Percentiles rank a stretch among this genome's conserved stretches.
phyloP scores from a whole-genome alignment of 2,888 invertebrate species.

The Melipona beecheii region DNA sequence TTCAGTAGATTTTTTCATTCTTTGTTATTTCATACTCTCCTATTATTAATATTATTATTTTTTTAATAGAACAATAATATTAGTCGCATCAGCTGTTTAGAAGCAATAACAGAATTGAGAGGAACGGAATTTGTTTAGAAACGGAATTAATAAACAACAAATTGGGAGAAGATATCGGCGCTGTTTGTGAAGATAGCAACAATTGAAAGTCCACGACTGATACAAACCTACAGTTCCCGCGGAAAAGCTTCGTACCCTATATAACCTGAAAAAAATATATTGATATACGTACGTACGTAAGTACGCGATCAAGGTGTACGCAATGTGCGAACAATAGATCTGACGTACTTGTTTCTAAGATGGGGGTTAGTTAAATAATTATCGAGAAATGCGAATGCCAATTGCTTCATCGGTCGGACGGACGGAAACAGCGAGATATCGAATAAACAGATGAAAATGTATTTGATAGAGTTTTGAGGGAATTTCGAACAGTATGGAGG shows the following conservation, averaged over 20 bases:
- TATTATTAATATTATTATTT: too few species aligned
- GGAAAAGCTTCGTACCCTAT: conserved; percentile 22
- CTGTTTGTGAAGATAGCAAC: conserved; percentile 5
- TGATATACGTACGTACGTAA: conserved; percentile 1
- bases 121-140: background rate
- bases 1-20: too few species aligned
- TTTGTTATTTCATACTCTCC: background rate
- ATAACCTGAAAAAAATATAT: conserved; percentile 32
- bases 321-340: conserved; percentile 21
- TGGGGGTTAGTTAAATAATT: conserved; percentile 37
- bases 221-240: conserved; percentile 20
- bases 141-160: background rate
- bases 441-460: conserved; percentile 60
- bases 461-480: conserved; percentile 29
- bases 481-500: conserved; percentile 78
- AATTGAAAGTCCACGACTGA: background rate
- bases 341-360: conserved; percentile 2
- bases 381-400: conserved; percentile 33
- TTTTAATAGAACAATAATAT: background rate
- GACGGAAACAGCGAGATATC: conserved; percentile 17
- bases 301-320: conserved; percentile 1
- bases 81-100: background rate
- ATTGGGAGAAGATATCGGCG: background rate
- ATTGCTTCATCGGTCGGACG: conserved; percentile 10
- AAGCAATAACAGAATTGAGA: too few species aligned